Evolutionary conservation across 2,113 vertebrate genomes (phyloP).

Genomic region (Cygnus buccinator): DNA sequence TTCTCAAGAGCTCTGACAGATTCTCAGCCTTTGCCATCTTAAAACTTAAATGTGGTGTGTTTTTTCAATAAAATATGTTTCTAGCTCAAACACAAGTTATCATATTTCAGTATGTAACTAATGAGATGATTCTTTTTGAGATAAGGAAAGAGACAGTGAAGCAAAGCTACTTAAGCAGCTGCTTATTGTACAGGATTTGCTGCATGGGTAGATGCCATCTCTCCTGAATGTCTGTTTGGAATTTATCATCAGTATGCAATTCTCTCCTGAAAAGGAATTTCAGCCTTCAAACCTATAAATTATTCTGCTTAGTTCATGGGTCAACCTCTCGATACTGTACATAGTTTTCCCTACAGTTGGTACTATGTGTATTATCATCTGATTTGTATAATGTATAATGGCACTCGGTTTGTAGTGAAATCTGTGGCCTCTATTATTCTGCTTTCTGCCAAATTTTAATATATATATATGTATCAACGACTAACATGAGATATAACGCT

Average conservation of each 20-base stretch:
- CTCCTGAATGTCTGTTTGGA: not conserved
- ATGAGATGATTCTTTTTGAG: not conserved
- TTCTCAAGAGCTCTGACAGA: not conserved
- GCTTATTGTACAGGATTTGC: not conserved
- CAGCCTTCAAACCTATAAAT: not conserved
- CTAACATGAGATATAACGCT: not conserved
- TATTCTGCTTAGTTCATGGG: not conserved
- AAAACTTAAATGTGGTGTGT: not conserved
- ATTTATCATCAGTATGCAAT: not conserved
- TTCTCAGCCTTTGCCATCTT: not conserved
- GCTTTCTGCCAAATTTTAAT: not conserved
- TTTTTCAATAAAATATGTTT: not conserved
- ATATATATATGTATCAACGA: not conserved
- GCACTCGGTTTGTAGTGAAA: not conserved
- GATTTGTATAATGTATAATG: not conserved
- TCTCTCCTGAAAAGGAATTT: not conserved
- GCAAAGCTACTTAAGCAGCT: not conserved
- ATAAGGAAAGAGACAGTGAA: not conserved
- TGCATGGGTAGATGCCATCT: not conserved
- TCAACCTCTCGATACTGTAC: not conserved
- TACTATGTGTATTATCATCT: not conserved
- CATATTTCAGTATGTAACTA: not conserved
- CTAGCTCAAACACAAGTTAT: not conserved
- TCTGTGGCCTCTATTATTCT: not conserved
- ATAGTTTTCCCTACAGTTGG: not conserved